These are phyloP conservation scores for Oriolus oriolus DNA, from an alignment of 2,113 vertebrate species.

Conservation along the genomic window DNA sequence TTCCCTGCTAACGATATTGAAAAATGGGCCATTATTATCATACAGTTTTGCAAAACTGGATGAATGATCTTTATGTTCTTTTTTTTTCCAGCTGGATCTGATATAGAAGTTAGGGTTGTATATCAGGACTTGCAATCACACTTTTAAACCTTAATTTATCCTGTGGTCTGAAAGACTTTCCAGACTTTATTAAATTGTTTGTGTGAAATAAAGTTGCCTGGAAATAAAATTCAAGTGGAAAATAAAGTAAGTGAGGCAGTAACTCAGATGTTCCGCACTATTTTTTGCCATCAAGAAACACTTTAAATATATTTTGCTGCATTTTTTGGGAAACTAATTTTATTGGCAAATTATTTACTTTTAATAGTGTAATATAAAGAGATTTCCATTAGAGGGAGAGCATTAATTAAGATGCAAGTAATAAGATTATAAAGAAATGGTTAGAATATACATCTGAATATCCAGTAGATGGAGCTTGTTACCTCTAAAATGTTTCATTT, in stretches of 20 bases:
- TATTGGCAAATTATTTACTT: background rate
- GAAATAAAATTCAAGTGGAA: background rate
- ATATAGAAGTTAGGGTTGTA: background rate
- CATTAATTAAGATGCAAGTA: background rate
- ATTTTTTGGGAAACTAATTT: background rate
- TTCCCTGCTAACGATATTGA: background rate
- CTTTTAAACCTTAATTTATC: background rate
- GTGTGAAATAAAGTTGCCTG: background rate
- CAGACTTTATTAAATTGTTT: background rate
- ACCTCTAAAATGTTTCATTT: constrained; percentile 37
- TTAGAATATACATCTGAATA: background rate
- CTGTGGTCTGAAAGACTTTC: background rate
- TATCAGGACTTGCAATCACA: background rate
- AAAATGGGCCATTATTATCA: background rate
- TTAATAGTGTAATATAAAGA: background rate
- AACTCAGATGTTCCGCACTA: background rate
- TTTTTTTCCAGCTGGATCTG: background rate
- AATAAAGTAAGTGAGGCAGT: background rate
- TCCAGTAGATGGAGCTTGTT: constrained; percentile 71
- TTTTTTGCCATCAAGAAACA: background rate
- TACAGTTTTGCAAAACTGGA: background rate
- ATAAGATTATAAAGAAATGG: background rate
- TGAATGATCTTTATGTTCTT: background rate
- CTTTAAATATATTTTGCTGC: background rate
- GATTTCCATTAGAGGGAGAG: background rate